phyloP scores from a whole-genome alignment of 2,797 vertebrate species.

The Gila robusta region DNA sequence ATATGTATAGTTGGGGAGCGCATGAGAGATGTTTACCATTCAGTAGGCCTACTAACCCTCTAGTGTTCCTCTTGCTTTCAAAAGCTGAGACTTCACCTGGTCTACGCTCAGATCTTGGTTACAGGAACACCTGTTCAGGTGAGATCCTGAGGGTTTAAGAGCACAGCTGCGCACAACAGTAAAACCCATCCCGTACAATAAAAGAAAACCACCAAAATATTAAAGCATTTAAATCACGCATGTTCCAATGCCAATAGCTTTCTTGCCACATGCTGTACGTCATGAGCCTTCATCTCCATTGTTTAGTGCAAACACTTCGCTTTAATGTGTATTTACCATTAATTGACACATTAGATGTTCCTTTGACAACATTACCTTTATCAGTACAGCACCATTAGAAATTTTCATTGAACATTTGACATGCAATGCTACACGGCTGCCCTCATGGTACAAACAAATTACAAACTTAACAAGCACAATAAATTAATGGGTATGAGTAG shows the following conservation, averaged over 20 bases:
- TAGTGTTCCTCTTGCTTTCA: neutral
- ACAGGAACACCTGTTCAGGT: conserved; percentile 4
- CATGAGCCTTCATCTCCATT: conserved; percentile 5
- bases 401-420: conserved; percentile 51
- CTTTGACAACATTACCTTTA: conserved; percentile 15
- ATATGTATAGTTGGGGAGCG: neutral
- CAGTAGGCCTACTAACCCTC: neutral
- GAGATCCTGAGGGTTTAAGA: neutral
- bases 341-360: conserved; percentile 10
- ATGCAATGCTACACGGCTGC: conserved; percentile 23
- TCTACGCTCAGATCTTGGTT: neutral
- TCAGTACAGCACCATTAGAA: conserved; percentile 55
- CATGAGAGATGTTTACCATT: neutral
- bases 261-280: neutral
- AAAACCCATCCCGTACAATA: neutral
- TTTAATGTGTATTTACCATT: neutral
- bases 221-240: neutral
- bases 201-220: neutral
- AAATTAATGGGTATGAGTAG: conserved; percentile 55
- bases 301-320: conserved; percentile 48
- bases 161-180: conserved; percentile 15
- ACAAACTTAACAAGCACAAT: conserved; percentile 44
- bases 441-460: conserved; percentile 29
- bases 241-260: neutral
- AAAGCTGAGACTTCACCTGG: neutral